These are phyloP conservation scores for Tympanoctomys barrerae DNA, from an alignment of 2,797 vertebrate species.

Conservation along the genomic window DNA sequence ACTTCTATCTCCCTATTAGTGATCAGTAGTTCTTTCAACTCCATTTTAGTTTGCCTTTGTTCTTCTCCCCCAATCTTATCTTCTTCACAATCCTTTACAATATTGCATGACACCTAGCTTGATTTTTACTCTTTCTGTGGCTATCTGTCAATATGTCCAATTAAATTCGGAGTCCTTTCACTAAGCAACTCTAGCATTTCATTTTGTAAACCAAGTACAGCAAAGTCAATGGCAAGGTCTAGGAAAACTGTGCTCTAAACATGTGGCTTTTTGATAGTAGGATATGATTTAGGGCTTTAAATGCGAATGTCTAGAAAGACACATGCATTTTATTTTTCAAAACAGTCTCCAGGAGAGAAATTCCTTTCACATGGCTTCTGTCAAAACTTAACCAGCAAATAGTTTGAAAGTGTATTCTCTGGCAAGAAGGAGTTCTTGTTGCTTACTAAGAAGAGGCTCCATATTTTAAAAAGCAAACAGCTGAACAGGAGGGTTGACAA, in stretches of 20 bases:
- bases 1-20: background rate
- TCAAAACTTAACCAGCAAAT: slow-evolving; percentile 42
- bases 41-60: background rate
- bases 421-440: slow-evolving; percentile 46
- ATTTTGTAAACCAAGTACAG: slow-evolving; percentile 59
- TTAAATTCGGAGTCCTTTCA: background rate
- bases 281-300: slow-evolving; percentile 17
- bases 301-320: background rate
- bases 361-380: slow-evolving; percentile 54
- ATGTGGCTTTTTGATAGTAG: background rate
- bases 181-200: slow-evolving; percentile 27
- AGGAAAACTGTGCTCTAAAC: slow-evolving; percentile 33
- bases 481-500: background rate
- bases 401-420: slow-evolving; percentile 53
- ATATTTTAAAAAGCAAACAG: slow-evolving; percentile 53
- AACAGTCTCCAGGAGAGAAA: slow-evolving; percentile 62
- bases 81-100: slow-evolving; percentile 27
- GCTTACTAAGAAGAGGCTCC: slow-evolving; percentile 42
- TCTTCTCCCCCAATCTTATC: background rate
- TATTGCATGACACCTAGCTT: background rate
- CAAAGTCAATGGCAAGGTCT: slow-evolving; percentile 49
- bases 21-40: background rate
- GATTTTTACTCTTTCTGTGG: slow-evolving; percentile 14
- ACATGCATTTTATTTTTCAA: slow-evolving; percentile 33
- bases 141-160: background rate